These are phyloP conservation scores for Amphipyra tragopoginis DNA, from an alignment of 2,888 invertebrate species.

Conservation along the genomic window DNA sequence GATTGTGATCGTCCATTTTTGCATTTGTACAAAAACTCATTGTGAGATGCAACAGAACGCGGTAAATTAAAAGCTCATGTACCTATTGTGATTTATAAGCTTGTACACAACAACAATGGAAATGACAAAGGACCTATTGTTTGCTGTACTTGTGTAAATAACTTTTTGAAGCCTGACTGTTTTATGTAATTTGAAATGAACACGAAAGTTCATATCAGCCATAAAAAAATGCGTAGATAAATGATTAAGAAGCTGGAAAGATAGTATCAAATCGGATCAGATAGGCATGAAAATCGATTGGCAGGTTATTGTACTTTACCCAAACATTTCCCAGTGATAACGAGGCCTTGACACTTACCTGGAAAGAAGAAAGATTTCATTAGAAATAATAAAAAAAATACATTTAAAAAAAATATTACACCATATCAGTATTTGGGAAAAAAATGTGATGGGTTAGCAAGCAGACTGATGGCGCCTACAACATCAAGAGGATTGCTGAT, in stretches of 20 bases:
- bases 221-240: neutral
- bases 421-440: too few species aligned
- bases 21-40: conserved; percentile 53
- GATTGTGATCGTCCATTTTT: conserved; percentile 66
- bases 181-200: too few species aligned
- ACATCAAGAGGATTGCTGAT: too few species aligned
- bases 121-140: conserved; percentile 45
- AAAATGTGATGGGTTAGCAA: too few species aligned
- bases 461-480: too few species aligned
- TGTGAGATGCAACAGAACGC: conserved; percentile 36
- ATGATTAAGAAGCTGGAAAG: neutral
- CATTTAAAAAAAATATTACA: too few species aligned
- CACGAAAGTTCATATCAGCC: too few species aligned
- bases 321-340: conserved; percentile 16
- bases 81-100: conserved; percentile 39
- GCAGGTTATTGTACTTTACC: conserved; percentile 39
- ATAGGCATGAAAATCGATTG: conserved; percentile 8
- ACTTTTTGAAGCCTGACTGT: conserved; percentile 8
- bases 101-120: conserved; percentile 30
- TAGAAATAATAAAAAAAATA: neutral
- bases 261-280: neutral
- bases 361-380: conserved; percentile 51
- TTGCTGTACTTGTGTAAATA: conserved; percentile 16
- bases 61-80: conserved; percentile 19
- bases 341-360: conserved; percentile 60